phyloP scores from a whole-genome alignment of 2,888 invertebrate genomes.

The Sphecodes monilicornis region DNA sequence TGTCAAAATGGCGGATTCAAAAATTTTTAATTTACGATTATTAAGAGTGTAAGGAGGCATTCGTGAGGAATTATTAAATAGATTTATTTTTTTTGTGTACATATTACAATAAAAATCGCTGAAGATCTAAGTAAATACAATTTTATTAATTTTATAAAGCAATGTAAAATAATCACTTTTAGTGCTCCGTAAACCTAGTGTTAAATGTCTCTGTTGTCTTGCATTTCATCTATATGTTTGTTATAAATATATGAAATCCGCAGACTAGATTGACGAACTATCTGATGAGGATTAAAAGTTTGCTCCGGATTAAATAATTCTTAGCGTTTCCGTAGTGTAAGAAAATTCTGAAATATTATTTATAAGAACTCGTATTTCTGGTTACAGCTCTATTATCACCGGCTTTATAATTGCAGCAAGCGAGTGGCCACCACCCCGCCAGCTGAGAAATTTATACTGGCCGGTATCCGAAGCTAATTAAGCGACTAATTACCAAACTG shows the following conservation, averaged over 20 bases:
- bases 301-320: background rate
- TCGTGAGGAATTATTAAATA: no score
- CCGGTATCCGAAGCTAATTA: background rate
- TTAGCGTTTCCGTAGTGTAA: background rate
- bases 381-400: background rate
- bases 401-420: background rate
- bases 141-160: no score
- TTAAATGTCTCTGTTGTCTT: background rate
- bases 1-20: no score
- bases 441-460: background rate
- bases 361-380: background rate
- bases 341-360: background rate
- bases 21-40: no score
- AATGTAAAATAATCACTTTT: no score
- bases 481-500: conserved; percentile 4
- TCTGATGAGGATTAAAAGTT: no score
- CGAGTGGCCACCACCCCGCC: background rate
- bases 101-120: no score
- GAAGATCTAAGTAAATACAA: no score
- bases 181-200: no score
- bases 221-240: background rate
- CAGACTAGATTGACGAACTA: no score
- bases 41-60: no score
- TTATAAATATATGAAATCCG: background rate
- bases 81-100: no score